A percentile compares a stretch with the other conserved stretches of the same genome.
phyloP scores from a whole-genome alignment of 1,140 invertebrate genomes.

The Himalopsyche phryganea region DNA sequence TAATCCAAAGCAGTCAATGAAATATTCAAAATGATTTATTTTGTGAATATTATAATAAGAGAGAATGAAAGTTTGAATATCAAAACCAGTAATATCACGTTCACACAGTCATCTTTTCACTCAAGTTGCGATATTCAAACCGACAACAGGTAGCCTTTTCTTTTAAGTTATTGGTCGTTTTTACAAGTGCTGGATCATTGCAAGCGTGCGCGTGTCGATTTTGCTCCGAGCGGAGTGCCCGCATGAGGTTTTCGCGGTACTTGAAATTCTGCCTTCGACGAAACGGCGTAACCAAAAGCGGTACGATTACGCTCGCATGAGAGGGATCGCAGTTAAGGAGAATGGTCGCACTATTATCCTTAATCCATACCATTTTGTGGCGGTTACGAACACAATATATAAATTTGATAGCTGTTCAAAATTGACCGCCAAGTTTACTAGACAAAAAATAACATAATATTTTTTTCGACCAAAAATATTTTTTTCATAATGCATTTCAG shows the following conservation, averaged over 20 bases:
- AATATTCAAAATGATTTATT: no score
- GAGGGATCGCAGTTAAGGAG: slow-evolving; percentile 29
- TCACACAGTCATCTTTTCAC: no score
- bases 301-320: slow-evolving; percentile 5
- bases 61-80: no score
- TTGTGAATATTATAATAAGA: no score
- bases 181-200: slow-evolving; percentile 27
- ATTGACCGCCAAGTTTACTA: background rate
- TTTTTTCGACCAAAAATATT: background rate
- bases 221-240: slow-evolving; percentile 19
- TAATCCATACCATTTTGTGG: slow-evolving; percentile 35
- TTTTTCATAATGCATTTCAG: no score
- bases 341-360: slow-evolving; percentile 34
- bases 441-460: no score
- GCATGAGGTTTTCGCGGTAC: background rate
- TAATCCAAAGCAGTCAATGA: no score
- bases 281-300: slow-evolving; percentile 16
- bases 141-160: slow-evolving; percentile 32
- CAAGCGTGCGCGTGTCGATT: slow-evolving; percentile 15
- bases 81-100: no score
- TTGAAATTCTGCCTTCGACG: background rate
- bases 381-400: slow-evolving; percentile 33
- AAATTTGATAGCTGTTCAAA: slow-evolving; percentile 22
- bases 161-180: slow-evolving; percentile 35
- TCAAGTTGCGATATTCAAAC: no score